A percentile compares a stretch with the other conserved stretches of the same genome.
Conservation (phyloP, 2,888 invertebrate species). For the Steinernema hermaphroditum region DNA sequence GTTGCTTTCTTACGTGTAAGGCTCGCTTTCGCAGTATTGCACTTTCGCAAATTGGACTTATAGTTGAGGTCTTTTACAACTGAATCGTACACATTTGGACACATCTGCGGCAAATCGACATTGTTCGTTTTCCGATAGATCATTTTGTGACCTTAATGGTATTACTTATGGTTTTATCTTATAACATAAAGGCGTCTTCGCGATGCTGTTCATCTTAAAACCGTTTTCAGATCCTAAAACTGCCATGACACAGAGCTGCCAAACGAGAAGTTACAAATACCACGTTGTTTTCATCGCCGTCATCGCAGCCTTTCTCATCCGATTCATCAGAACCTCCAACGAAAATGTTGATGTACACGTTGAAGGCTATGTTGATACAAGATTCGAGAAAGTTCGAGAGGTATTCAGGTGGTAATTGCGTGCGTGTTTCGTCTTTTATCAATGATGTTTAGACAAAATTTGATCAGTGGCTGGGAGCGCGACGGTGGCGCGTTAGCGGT, state of each 20-base stretch:
- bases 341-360: constrained; percentile 33
- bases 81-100: no score
- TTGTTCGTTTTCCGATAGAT: no score
- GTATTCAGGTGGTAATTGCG: constrained; percentile 34
- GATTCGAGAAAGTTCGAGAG: constrained; percentile 34
- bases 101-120: no score
- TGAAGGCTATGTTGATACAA: constrained; percentile 34
- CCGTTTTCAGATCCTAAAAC: neutral
- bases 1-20: no score
- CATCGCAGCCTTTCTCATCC: neutral
- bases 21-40: no score
- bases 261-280: neutral
- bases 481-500: constrained; percentile 66
- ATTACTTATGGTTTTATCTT: no score
- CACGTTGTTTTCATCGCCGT: neutral
- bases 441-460: constrained; percentile 51
- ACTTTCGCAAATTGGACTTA: no score
- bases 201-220: neutral
- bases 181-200: no score
- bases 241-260: neutral
- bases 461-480: constrained; percentile 62
- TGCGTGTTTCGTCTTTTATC: neutral
- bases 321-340: neutral
- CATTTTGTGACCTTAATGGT: no score
- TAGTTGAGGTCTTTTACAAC: no score